Base-by-base conservation (phyloP, 1,140 invertebrate genomes). In the Parasteatoda tepidariorum region DNA sequence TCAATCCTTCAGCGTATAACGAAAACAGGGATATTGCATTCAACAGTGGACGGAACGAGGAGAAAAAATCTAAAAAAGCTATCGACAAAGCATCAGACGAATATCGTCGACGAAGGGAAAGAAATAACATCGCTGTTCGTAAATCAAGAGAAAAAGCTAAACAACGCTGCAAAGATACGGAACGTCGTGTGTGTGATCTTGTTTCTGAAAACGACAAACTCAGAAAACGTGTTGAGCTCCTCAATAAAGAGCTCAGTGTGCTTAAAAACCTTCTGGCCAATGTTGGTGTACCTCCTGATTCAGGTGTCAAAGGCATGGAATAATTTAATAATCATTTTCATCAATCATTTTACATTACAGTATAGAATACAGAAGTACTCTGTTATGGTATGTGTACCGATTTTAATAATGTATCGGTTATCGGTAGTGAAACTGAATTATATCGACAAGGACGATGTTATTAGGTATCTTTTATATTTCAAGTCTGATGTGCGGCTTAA, bases 81-180 rank as follows among this genome's bases (percentile, higher is more conserved):
- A 67, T 96, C 85, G 96, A 97, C 91, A 97, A 97, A 90, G 94
- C 94, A 57, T 96, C 94, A 84, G 95, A 98, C 87, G 97, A 98
- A 88, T 99, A 99, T 90, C 92, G 95, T 84, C 90, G 96, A 78
- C 91, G 97, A 70, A 91, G 97, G 13, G 96, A 98, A 87, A 91
- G 97, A 64, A 99, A 99, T 90, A 99, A 99, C 89, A 97, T 99
- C 86, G 97, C 97, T 1, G 98, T 99, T 55, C 90, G 97, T 64
- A 99, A 99, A 89, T 96, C 95, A 73, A 92, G 98, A 62, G 97
- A 98, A 89, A 99, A 99, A 91, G 97, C 97, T 34, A 99, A 98
- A 90, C 93, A 97, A 24, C 93, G 96, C 61, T 96, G 96, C 54
- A 90, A 95, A 64, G 96, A 98, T 87, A 98, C 97, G 0, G 97